Evolutionary conservation across 1,140 invertebrate species (phyloP).

Genomic region (Zeugodacus cucurbitae): DNA sequence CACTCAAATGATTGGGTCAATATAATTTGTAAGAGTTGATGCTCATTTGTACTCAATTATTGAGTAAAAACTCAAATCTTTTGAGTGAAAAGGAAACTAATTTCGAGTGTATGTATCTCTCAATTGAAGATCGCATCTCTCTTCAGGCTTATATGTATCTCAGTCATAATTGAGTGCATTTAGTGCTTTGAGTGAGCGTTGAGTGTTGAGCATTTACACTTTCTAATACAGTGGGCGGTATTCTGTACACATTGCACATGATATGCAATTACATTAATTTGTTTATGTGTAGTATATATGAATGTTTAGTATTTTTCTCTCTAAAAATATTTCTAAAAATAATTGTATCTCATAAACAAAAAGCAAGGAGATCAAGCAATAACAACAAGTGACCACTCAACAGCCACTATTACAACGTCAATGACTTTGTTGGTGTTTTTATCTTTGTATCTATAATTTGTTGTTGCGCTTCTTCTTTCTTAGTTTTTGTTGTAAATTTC

Average conservation of each 20-base stretch:
- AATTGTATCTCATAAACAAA: background rate
- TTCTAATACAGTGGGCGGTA: background rate
- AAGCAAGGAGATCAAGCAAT: no score
- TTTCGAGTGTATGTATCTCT: background rate
- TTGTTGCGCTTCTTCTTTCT: background rate
- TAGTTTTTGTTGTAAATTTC: background rate
- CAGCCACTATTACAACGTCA: background rate
- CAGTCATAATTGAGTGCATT: background rate
- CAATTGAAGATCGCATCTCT: background rate
- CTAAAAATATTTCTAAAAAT: slow-evolving; percentile 4
- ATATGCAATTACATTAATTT: background rate
- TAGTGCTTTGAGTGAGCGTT: background rate
- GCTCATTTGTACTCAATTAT: no score
- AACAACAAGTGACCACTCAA: background rate
- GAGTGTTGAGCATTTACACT: background rate
- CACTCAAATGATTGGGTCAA: background rate
- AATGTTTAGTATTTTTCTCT: background rate
- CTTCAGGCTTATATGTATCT: background rate
- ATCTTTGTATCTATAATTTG: background rate
- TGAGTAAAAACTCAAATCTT: background rate
- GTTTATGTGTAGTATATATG: background rate
- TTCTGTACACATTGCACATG: background rate
- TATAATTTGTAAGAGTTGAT: no score
- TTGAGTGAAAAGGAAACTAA: background rate
- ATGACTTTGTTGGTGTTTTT: background rate